Conservation (phyloP, 2,113 vertebrate species). For the Tetrao urogallus region DNA sequence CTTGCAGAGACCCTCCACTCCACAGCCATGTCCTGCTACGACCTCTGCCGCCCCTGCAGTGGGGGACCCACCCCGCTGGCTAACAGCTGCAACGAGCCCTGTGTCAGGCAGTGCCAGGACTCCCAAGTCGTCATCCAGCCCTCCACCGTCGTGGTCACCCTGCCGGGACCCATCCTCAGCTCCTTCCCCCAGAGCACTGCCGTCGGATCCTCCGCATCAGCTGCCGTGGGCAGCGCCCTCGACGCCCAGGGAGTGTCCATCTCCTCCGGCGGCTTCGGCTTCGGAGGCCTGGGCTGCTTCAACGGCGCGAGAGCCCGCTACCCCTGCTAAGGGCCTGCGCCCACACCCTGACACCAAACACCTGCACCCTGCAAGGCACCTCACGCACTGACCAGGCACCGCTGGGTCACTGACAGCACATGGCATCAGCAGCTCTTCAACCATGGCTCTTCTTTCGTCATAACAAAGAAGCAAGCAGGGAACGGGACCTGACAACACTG, state of each 20-base stretch:
- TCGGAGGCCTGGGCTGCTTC: too few species aligned
- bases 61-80: neutral
- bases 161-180: neutral
- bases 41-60: too few species aligned
- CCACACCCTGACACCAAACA: neutral
- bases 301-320: neutral
- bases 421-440: too few species aligned
- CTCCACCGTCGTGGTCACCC: neutral
- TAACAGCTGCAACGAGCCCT: neutral
- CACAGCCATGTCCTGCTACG: too few species aligned
- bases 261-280: neutral
- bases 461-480: too few species aligned
- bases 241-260: neutral
- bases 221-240: neutral
- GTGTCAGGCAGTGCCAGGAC: neutral
- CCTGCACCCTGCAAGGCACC: neutral
- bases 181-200: neutral
- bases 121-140: neutral
- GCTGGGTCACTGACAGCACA: too few species aligned
- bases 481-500: too few species aligned
- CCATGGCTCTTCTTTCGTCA: too few species aligned
- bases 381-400: too few species aligned
- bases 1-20: too few species aligned
- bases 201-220: neutral
- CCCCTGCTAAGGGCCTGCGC: neutral